Conservation (phyloP, 2,888 invertebrate genomes). For the Napeogenes inachia region DNA sequence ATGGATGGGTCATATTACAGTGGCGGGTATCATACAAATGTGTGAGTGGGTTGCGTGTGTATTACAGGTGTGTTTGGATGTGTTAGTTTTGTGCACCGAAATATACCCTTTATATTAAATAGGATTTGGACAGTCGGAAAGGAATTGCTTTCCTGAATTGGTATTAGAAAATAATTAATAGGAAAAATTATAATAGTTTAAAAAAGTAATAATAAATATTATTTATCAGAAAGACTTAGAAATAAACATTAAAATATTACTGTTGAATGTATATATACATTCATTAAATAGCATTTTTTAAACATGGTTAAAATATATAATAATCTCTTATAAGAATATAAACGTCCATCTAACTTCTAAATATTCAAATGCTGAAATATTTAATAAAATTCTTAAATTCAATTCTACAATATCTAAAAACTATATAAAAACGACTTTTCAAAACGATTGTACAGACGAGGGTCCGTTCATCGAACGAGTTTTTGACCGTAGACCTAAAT, state of each 20-base stretch:
- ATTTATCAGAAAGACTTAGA: background rate
- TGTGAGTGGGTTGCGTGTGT: conserved; percentile 47
- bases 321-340: too few species aligned
- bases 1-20: conserved; percentile 36
- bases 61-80: conserved; percentile 45
- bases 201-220: background rate
- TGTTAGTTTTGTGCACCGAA: conserved; percentile 44
- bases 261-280: too few species aligned
- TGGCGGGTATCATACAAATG: conserved; percentile 37
- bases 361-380: background rate
- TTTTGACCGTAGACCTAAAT: conserved; percentile 44
- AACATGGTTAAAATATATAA: too few species aligned
- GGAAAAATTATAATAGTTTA: too few species aligned
- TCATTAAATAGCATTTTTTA: too few species aligned
- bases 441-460: conserved; percentile 63
- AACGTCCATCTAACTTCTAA: conserved; percentile 3
- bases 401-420: conserved; percentile 13
- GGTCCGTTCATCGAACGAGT: conserved; percentile 71
- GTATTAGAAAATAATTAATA: background rate
- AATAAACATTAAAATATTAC: too few species aligned
- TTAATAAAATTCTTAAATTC: conserved; percentile 1
- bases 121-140: conserved; percentile 33
- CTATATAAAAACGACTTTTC: conserved; percentile 48
- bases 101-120: conserved; percentile 30
- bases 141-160: conserved; percentile 14